Evolutionary conservation across 2,888 invertebrate species (phyloP), one percentile per base, ranked within the genome.

Genomic region (Xanthorhoe spadicearia): DNA sequence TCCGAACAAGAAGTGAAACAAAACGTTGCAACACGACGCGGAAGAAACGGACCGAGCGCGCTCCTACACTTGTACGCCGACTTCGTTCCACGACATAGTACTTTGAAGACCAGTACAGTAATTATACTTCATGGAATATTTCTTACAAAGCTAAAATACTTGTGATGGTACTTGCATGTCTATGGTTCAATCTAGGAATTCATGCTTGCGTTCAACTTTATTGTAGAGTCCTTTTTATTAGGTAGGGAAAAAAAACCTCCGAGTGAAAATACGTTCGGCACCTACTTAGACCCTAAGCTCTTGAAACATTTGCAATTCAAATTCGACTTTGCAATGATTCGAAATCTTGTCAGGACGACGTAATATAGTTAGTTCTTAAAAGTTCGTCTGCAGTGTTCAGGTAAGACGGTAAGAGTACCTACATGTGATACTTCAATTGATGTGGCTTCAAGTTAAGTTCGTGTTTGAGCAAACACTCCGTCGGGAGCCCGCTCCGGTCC

Each of bases 1-100:
- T 32, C 32, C 17, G 52, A 53, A 32, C 52, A 53, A 53, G 32
- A 53, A 53, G 52, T 32, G 28, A 53, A 23, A 32, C 52, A 54
- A 54, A 17, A 38, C 56, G 23, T 23, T 23, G 46, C 43, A 56
- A 15, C 35, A 23, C n/a, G 48, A 13, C 23, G 23, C 23, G 23
- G 48, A 17, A 13, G 17, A 13, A 48, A 15, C 48, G 13, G 1
- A 23, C 23, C 23, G 23, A 23, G 23, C 23, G 23, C 1, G 15
- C 15, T 13, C 7, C 15, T 17, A 17, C 48, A 17, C 10, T 53
- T 17, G 5, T 32, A 32, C 38, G 10, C 18, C 4, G 9, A 54
- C 32, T 53, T 54, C 10, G 54, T 54, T 18, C 35, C 15, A 15
- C 43, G 43, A 10, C 10, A 15, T 15, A 15, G 15, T 7, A 17